phyloP scores from a whole-genome alignment of 2,113 vertebrate genomes.

The Hippocampus zosterae region DNA sequence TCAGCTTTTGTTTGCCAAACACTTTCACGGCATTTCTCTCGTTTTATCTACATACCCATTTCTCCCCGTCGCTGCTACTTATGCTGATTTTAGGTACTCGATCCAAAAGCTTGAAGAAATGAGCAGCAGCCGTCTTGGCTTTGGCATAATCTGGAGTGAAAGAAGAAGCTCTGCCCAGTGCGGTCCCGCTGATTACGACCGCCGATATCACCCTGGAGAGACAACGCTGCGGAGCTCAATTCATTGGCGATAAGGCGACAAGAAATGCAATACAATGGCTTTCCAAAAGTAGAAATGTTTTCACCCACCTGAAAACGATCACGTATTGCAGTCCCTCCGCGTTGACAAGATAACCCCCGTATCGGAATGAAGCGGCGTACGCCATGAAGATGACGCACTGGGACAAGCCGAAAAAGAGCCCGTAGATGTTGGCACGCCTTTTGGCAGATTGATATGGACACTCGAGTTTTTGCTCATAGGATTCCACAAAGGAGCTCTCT shows the following conservation, averaged over 20 bases:
- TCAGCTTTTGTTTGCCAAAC: not conserved
- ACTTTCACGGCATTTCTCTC: not conserved
- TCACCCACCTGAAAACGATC: conserved; percentile 73
- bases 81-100: conserved; percentile 66
- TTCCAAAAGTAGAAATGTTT: not conserved
- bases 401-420: conserved; percentile 70
- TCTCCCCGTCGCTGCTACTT: conserved; percentile 49
- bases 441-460: conserved; percentile 63
- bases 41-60: conserved; percentile 61
- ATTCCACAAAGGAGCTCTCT: conserved; percentile 67
- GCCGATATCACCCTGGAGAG: conserved; percentile 68
- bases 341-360: conserved; percentile 71
- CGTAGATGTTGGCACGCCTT: conserved; percentile 69
- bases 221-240: conserved; percentile 4
- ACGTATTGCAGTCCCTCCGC: conserved; percentile 64
- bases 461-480: conserved; percentile 64
- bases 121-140: conserved; percentile 72
- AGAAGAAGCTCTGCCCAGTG: conserved; percentile 69
- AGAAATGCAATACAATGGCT: not conserved
- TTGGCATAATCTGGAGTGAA: conserved; percentile 77
- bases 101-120: conserved; percentile 72
- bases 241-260: not conserved
- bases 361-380: conserved; percentile 73
- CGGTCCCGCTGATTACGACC: conserved; percentile 69
- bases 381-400: conserved; percentile 74